These are phyloP conservation scores for Ranitomeya variabilis DNA, from an alignment of 2,113 vertebrate genomes.

Conservation along the genomic window DNA sequence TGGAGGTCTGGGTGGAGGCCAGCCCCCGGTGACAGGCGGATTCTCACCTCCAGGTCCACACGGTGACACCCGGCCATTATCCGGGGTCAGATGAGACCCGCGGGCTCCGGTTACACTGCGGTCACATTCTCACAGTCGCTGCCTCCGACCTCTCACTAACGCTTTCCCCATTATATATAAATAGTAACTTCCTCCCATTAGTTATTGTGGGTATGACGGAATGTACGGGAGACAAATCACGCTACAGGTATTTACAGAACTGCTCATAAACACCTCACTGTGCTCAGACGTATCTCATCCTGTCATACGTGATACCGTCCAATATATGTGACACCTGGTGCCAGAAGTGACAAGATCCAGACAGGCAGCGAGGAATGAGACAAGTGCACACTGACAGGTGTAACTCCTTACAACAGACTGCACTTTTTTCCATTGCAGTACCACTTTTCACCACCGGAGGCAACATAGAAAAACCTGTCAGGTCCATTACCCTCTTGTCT, in stretches of 20 bases:
- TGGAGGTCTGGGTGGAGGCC: too few relatives aligned
- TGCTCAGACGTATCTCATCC: neutral
- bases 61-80: too few relatives aligned
- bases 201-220: neutral
- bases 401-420: neutral
- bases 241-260: neutral
- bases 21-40: too few relatives aligned
- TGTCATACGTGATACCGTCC: too few relatives aligned
- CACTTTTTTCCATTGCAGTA: neutral
- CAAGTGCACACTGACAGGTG: too few relatives aligned
- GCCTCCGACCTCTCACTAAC: conserved; percentile 35
- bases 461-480: neutral
- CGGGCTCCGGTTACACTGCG: conserved; percentile 22
- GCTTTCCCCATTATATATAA: conserved; percentile 37
- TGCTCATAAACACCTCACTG: too few relatives aligned
- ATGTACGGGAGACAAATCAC: neutral
- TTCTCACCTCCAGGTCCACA: too few relatives aligned
- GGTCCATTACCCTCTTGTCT: neutral
- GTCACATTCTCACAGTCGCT: conserved; percentile 34
- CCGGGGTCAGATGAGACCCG: too few relatives aligned
- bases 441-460: neutral
- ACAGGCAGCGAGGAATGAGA: neutral
- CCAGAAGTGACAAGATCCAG: neutral
- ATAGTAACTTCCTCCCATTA: conserved; percentile 24
- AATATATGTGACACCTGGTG: neutral